Percentiles rank a stretch among this genome's conserved stretches.
Evolutionary conservation across 1,140 invertebrate species (phyloP).

Genomic region (Zaprionus inermis): DNA sequence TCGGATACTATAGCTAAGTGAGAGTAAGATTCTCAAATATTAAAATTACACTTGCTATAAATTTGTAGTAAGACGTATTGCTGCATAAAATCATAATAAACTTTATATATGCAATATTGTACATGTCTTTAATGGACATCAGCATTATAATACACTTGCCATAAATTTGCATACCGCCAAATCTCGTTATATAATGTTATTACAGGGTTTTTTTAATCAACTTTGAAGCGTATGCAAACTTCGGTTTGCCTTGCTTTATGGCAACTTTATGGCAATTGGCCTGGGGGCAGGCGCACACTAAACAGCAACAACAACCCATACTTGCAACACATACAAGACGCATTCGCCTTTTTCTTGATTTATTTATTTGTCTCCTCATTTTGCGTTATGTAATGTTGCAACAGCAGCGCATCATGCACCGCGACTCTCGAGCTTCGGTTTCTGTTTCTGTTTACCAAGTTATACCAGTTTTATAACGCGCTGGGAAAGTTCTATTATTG

Average conservation of each 20-base stretch:
- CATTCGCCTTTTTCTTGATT: background rate
- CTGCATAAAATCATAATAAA: no score
- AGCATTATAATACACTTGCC: no score
- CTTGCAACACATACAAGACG: conserved; percentile 1
- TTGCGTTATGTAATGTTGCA: background rate
- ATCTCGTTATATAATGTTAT: no score
- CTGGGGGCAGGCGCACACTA: conserved; percentile 4
- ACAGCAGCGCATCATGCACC: background rate
- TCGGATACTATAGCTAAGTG: background rate
- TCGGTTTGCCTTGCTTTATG: background rate
- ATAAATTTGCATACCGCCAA: background rate
- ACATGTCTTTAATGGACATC: no score
- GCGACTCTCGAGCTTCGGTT: background rate
- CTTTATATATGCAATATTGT: no score
- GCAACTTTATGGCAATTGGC: conserved; percentile 9
- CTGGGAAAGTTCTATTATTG: conserved; percentile 61
- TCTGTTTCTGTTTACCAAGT: background rate
- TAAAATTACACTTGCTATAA: no score
- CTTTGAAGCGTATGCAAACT: background rate
- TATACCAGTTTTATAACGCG: background rate
- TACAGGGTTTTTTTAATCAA: background rate
- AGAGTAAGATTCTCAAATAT: no score
- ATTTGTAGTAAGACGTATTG: no score
- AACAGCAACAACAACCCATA: background rate
- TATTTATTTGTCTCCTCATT: conserved; percentile 1